Evolutionary conservation across 2,113 vertebrate species (phyloP), one percentile per base, ranked within the genome.

Genomic region (Stigmatopora nigra): DNA sequence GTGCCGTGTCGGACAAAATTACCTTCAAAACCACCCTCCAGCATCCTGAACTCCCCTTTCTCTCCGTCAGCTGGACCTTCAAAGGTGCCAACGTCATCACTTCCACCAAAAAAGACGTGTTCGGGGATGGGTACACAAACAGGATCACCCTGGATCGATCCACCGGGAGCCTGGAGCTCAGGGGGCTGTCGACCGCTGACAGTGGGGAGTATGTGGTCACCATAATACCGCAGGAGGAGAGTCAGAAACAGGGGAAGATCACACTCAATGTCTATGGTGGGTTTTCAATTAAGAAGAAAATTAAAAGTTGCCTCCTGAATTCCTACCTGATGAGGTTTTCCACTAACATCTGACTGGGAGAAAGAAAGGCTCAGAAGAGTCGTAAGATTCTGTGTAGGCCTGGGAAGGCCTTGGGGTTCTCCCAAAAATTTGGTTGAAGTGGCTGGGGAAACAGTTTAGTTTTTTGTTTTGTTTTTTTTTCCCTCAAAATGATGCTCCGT

Each of bases 111-210:
- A 0, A 0, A 20, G 55, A 76, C 65, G 2, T 20, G 20, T n/a
- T 46, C 1, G 69, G 22, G 0, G 5, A 41, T 0, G 62, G 17
- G 2, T 67, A 87, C 19, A 1, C 0, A 3, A 9, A 17, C 66
- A 78, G 88, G 68, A 83, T 87, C 61, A 61, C 57, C 14, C 22
- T 89, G 45, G 76, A 89, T 59, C 5, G 31, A 59, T 19, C 57
- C 61, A 86, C 85, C 0, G 88, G 86, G n/a, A 22, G 68, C 64
- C 74, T 89, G 70, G 72, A 86, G 75, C 83, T 91, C 72, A 75
- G 60, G 44, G 0, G 60, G 58, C 80, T 91, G 79, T 67, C 58
- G 22, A 55, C 45, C 55, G 60, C 22, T 31, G 87, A 87, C 82
- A 78, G 73, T 0, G 47, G 87, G 35, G 81, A 78, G 56, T 87